phyloP scores from a whole-genome alignment of 1,140 invertebrate genomes.

The Drosophila navojoa region DNA sequence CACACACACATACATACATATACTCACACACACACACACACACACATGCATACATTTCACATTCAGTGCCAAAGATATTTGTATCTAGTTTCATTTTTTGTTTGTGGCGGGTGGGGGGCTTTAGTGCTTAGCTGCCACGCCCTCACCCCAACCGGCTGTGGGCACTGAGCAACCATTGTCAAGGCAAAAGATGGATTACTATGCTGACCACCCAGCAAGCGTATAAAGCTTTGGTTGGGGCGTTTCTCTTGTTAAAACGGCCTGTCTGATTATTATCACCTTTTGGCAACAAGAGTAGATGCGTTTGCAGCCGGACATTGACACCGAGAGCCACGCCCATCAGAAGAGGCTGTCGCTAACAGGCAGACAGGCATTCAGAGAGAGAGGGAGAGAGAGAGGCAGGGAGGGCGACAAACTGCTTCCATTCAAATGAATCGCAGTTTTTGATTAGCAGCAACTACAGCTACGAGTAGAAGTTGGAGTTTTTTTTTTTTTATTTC shows the following conservation, averaged over 20 bases:
- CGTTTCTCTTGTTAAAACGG: conserved; percentile 76
- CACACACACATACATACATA: conserved; percentile 3
- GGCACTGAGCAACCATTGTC: conserved; percentile 67
- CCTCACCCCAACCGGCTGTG: neutral
- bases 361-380: conserved; percentile 12
- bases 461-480: conserved; percentile 6
- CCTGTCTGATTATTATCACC: conserved; percentile 79
- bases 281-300: conserved; percentile 31
- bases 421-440: conserved; percentile 66
- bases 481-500: neutral
- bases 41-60: conserved; percentile 11
- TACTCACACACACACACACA: neutral
- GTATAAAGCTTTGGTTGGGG: conserved; percentile 23
- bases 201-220: conserved; percentile 18
- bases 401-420: neutral
- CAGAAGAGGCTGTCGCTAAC: conserved; percentile 47
- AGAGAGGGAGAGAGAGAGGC: too few species aligned
- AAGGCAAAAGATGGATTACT: conserved; percentile 72
- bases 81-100: conserved; percentile 66
- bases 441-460: conserved; percentile 75
- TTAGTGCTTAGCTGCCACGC: conserved; percentile 45
- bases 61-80: conserved; percentile 63
- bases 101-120: conserved; percentile 20
- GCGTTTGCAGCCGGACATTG: conserved; percentile 59
- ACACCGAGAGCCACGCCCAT: conserved; percentile 62